A percentile compares a stretch with the other conserved stretches of the same genome.
Evolutionary conservation across 2,797 vertebrate genomes (phyloP).

Genomic region (Tokudaia tokunoshimensis): DNA sequence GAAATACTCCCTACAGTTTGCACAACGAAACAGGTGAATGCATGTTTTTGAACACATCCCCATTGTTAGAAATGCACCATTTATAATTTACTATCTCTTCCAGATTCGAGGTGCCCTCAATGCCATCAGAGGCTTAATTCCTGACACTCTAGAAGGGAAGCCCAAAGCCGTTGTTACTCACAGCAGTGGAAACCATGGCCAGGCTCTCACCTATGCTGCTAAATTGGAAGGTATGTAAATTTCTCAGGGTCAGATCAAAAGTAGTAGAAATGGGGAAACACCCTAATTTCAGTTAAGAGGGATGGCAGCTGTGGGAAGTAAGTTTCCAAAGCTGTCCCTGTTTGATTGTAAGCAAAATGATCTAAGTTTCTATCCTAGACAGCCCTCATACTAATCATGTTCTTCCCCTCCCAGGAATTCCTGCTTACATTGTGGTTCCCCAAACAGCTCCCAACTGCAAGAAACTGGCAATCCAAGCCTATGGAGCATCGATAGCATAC

Average conservation of each 20-base stretch:
- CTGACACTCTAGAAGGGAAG: conserved; percentile 55
- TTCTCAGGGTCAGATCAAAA: background rate
- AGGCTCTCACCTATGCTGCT: conserved; percentile 88
- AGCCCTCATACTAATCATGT: background rate
- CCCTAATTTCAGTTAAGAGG: conserved; percentile 30
- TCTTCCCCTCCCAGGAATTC: conserved; percentile 84
- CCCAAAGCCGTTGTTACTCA: conserved; percentile 87
- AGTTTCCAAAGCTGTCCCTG: background rate
- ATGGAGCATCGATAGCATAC: conserved; percentile 83
- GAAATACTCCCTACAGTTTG: background rate
- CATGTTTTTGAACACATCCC: background rate
- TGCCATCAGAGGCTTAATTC: conserved; percentile 80
- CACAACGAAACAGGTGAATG: background rate
- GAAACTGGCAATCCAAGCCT: conserved; percentile 85
- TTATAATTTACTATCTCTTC: conserved; percentile 23
- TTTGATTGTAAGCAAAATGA: conserved; percentile 39
- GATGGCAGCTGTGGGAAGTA: conserved; percentile 18
- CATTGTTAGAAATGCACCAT: background rate
- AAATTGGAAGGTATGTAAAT: conserved; percentile 82
- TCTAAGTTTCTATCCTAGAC: conserved; percentile 19
- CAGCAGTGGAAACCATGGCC: conserved; percentile 89
- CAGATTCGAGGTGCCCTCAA: conserved; percentile 89
- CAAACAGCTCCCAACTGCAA: conserved; percentile 86
- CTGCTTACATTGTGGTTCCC: conserved; percentile 87
- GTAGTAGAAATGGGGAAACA: background rate